Evolutionary conservation across 2,888 invertebrate species (phyloP).

Genomic region (Papilio elwesi): DNA sequence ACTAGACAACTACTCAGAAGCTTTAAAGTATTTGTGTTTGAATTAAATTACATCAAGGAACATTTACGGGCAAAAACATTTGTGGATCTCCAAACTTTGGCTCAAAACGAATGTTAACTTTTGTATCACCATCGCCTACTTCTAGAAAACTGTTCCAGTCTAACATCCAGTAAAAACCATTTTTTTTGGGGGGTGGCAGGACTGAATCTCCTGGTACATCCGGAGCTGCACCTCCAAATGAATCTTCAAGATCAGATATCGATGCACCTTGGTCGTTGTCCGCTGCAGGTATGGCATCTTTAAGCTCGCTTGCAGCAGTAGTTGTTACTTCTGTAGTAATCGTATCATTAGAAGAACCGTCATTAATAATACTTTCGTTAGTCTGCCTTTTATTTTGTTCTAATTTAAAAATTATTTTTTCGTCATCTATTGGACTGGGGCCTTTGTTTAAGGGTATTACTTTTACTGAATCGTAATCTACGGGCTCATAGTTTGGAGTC

Average conservation of each 20-base stretch:
- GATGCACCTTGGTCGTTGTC: slow-evolving; percentile 81
- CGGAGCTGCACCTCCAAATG: slow-evolving; percentile 88
- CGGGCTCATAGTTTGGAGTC: slow-evolving; percentile 63
- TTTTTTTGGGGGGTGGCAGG: slow-evolving; percentile 87
- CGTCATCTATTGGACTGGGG: slow-evolving; percentile 65
- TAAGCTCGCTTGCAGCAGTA: slow-evolving; percentile 53
- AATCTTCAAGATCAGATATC: slow-evolving; percentile 88
- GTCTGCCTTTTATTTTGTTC: slow-evolving; percentile 72
- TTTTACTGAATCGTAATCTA: slow-evolving; percentile 74
- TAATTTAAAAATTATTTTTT: slow-evolving; percentile 52
- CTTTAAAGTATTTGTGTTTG: neutral
- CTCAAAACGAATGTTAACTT: slow-evolving; percentile 91
- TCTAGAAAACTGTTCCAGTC: slow-evolving; percentile 95
- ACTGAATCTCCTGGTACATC: slow-evolving; percentile 84
- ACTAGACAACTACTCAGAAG: slow-evolving; percentile 51
- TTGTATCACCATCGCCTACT: slow-evolving; percentile 89
- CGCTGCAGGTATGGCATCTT: slow-evolving; percentile 63
- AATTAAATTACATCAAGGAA: slow-evolving; percentile 82
- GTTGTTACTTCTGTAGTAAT: slow-evolving; percentile 47
- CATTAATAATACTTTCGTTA: slow-evolving; percentile 50
- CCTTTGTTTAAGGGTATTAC: slow-evolving; percentile 76
- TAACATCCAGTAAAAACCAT: slow-evolving; percentile 92
- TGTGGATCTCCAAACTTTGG: slow-evolving; percentile 92
- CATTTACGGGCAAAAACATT: slow-evolving; percentile 89
- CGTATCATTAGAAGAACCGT: slow-evolving; percentile 49